A percentile compares a stretch with the other conserved stretches of the same genome.
These are phyloP conservation scores for Apoda limacodes DNA, from an alignment of 2,888 invertebrate species.

Conservation along the genomic window DNA sequence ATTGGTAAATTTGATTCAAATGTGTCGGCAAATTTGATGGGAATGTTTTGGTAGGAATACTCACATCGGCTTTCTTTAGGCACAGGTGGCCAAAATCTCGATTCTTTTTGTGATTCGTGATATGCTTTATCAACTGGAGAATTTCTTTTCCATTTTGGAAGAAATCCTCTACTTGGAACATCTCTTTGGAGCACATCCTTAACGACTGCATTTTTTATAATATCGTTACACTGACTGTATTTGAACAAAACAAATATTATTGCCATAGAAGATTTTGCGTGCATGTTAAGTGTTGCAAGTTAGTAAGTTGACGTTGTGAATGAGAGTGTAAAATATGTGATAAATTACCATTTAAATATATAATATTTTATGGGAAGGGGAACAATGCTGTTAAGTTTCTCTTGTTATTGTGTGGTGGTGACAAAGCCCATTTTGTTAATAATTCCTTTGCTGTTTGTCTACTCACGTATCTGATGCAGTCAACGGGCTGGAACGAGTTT, in stretches of 20 bases:
- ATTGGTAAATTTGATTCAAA: no score
- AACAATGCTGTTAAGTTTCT: constrained; percentile 37
- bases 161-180: constrained; percentile 20
- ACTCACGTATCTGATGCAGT: constrained; percentile 24
- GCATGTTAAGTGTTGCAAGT: constrained; percentile 17
- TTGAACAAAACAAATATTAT: constrained; percentile 24
- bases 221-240: constrained; percentile 26
- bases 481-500: constrained; percentile 27
- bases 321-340: constrained; percentile 20
- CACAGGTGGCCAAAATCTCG: constrained; percentile 42
- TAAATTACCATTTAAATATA: constrained; percentile 29
- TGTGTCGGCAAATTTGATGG: no score
- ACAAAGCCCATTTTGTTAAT: constrained; percentile 35
- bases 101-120: constrained; percentile 22
- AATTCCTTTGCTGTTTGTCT: constrained; percentile 29
- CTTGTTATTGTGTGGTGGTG: constrained; percentile 29
- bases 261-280: no score
- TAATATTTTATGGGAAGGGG: constrained; percentile 32
- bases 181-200: constrained; percentile 19
- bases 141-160: constrained; percentile 24
- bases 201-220: constrained; percentile 8
- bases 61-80: constrained; percentile 55
- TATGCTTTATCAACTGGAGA: constrained; percentile 19
- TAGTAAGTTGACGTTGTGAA: constrained; percentile 1
- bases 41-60: constrained; percentile 21